phyloP scores from a whole-genome alignment of 2,797 vertebrate genomes.

The Dallia pectoralis region DNA sequence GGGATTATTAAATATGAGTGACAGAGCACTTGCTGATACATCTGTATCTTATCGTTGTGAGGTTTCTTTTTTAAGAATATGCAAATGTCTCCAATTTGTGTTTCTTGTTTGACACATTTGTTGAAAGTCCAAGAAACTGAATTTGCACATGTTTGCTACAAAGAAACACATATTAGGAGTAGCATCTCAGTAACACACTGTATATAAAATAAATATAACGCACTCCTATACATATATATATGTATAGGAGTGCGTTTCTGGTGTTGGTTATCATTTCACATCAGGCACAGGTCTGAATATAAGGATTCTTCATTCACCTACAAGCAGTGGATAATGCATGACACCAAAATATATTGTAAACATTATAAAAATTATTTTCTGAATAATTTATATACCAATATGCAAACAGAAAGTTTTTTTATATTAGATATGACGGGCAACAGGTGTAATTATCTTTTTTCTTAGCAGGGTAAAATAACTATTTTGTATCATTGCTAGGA shows the following conservation, averaged over 20 bases:
- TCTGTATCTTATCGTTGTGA: not conserved
- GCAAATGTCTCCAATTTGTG: not conserved
- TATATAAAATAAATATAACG: not conserved
- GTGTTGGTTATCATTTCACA: slow-evolving; percentile 42
- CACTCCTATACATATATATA: too few species aligned
- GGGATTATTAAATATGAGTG: not conserved
- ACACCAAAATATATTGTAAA: slow-evolving; percentile 43
- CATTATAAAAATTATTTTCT: slow-evolving; percentile 28
- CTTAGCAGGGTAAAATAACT: slow-evolving; percentile 54
- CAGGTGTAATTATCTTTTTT: slow-evolving; percentile 54
- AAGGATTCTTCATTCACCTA: slow-evolving; percentile 59
- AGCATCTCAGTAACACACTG: not conserved
- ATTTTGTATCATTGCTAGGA: slow-evolving; percentile 57
- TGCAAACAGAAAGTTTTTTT: slow-evolving; percentile 22
- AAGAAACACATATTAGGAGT: not conserved
- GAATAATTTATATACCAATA: slow-evolving; percentile 32
- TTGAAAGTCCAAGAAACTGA: not conserved
- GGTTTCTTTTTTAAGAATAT: not conserved
- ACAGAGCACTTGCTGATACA: not conserved
- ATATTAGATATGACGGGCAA: slow-evolving; percentile 45
- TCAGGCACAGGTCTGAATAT: slow-evolving; percentile 49
- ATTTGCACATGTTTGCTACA: not conserved
- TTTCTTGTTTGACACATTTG: not conserved
- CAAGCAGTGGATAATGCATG: slow-evolving; percentile 50
- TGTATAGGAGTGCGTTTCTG: slow-evolving; percentile 17